Evolutionary conservation across 2,797 vertebrate genomes (phyloP), one percentile per base, ranked within the genome.

Genomic region (Rhyacichthys aspro): DNA sequence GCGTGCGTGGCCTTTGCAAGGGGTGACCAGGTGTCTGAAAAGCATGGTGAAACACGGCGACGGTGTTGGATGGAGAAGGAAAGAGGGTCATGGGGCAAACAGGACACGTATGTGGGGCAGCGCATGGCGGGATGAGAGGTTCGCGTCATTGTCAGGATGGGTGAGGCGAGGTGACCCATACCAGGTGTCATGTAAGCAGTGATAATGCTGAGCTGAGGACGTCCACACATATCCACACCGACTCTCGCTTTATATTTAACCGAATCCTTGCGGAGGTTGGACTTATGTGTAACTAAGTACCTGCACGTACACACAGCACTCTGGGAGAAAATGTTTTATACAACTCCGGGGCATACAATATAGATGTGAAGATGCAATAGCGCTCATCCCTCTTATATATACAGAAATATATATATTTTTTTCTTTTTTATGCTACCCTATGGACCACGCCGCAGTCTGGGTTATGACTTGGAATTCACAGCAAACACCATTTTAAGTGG

Each of bases 21-120:
- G 75, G 76, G 71, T 82, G 83, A 81, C 65, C 77, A 34, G 67
- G 61, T 78, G 79, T 82, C 55, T 80, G 83, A 81, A 67, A 70
- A 68, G 73, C 72, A 77, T 72, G 73, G 60, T 61, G 52, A 59
- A 81, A 57, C 34, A 67, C 47, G 58, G 56, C 81, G 82, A 81
- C 76, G 58, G 76, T 80, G 74, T 74, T 59, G 78, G 52, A 66
- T 38, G 43, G 57, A 57, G 46, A 33, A 52, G 10, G 50, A 61
- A 38, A 58, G 43, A 37, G 55, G 74, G 76, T 76, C 63, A 67
- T 46, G 63, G 54, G 55, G 65, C 57, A 58, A 53, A 38, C 52
- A 18, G 67, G 57, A 47, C 67, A 58, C 44, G 38, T n/a, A 38
- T 71, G 49, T 58, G 63, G n/a, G 49, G n/a, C 58, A 28, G 39